Evolutionary conservation across 2,888 invertebrate species (phyloP).

Genomic region (Chironomus riparius): DNA sequence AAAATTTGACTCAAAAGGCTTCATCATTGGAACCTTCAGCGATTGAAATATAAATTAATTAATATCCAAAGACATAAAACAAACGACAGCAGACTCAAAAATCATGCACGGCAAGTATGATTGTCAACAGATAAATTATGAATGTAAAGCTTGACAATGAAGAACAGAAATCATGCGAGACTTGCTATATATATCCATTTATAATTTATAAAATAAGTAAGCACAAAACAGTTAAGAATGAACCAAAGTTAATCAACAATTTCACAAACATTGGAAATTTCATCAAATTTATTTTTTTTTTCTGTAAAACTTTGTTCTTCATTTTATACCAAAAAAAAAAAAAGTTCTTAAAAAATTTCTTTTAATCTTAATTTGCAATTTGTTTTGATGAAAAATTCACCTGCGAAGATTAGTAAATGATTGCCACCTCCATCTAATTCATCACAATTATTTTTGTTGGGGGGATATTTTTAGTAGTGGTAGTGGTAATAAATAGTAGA

Average conservation of each 20-base stretch:
- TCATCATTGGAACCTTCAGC: no score
- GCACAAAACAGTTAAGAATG: no score
- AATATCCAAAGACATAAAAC: no score
- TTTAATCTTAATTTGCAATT: background rate
- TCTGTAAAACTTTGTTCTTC: background rate
- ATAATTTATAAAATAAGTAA: no score
- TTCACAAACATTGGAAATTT: background rate
- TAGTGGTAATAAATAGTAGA: background rate
- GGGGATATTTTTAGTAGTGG: background rate
- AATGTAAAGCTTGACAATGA: no score
- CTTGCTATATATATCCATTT: no score
- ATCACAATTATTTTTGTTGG: slow-evolving; percentile 10
- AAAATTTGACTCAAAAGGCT: no score
- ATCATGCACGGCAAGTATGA: no score
- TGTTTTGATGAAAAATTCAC: slow-evolving; percentile 37
- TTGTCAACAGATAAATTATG: no score
- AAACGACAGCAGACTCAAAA: no score
- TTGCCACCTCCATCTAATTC: slow-evolving; percentile 42
- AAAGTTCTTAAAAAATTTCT: background rate
- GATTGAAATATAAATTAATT: no score
- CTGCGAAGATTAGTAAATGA: slow-evolving; percentile 44
- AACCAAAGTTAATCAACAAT: background rate
- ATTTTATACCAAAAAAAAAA: background rate
- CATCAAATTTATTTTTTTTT: background rate
- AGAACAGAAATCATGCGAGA: no score